phyloP scores from a whole-genome alignment of 2,888 invertebrate species.

The Imbricaverruca yamaguchii region DNA sequence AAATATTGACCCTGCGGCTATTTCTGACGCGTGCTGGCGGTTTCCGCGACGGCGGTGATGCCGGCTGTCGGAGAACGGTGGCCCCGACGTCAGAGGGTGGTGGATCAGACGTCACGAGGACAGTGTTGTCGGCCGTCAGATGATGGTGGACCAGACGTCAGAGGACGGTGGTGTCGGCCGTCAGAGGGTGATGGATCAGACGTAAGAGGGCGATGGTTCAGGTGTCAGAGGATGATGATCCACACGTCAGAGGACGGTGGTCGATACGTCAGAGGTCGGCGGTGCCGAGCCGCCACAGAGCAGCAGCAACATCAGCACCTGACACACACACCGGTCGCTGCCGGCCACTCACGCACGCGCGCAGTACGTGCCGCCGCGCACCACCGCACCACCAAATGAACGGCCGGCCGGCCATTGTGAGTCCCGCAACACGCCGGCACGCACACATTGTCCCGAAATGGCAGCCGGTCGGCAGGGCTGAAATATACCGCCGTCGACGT shows the following conservation, averaged over 20 bases:
- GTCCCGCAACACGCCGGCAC: background rate
- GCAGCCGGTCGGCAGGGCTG: no score
- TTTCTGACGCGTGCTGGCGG: background rate
- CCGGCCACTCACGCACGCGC: background rate
- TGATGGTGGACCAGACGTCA: no score
- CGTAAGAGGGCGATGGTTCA: no score
- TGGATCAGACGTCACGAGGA: no score
- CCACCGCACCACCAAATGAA: background rate
- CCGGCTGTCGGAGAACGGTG: background rate
- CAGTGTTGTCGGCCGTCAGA: no score
- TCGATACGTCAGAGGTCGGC: no score
- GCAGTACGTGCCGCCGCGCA: background rate
- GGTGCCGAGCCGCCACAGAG: background rate
- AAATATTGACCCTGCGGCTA: conserved; percentile 2
- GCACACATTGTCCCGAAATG: background rate
- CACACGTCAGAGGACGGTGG: no score
- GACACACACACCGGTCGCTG: background rate
- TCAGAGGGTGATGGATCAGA: no score
- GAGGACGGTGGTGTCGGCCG: no score
- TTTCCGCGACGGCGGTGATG: background rate
- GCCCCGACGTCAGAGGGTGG: no score
- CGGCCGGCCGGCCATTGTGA: background rate
- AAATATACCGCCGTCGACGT: no score
- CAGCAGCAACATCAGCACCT: background rate
- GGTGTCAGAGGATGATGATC: no score